Evolutionary conservation across 2,797 vertebrate species (phyloP), one percentile per base, ranked within the genome.

Genomic region (Tolypeutes matacus): DNA sequence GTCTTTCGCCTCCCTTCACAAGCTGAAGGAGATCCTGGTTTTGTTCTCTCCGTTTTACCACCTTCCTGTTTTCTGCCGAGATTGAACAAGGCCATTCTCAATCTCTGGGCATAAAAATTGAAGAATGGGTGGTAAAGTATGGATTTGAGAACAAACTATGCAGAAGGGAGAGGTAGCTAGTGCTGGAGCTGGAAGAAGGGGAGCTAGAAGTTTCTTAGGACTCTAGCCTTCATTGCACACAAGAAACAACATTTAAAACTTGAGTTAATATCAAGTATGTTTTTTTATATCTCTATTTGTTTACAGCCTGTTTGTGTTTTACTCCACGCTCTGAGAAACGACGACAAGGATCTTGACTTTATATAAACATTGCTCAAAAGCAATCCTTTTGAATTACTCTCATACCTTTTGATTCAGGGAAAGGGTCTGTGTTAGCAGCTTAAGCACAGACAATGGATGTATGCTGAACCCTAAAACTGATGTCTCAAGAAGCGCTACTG

Each of bases 391-490:
- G 29, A 34, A 69, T 31, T 56, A 20, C 36, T 36, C 14, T 49
- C 3, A 3, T 89, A 72, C 10, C 14, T 89, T 93, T 90, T 83
- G 46, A 62, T 77, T 94, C 51, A 49, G 46, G 20, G 39, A 6
- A 39, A 80, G 77, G 4, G 2, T 1, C 10, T 76, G 15, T 23
- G 34, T 67, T 82, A 39, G 53, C 49, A 39, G 39, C n/a, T 36
- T 25, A 91, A 91, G 60, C 29, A 39, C 11, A 46, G 46, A 46
- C 46, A 46, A 34, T 51, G 4, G 23, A 20, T 75, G 34, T 46
- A 42, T 84, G 46, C 42, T 94, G 67, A 92, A 78, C 9, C 92
- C 58, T 58, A 27, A 70, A 93, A 88, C 65, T 12, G 64, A 3
- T 36, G 17, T 49, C 25, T 85, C n/a, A 64, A 51, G 89, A 62